A percentile compares a stretch with the other conserved stretches of the same genome.
Conservation (phyloP, 2,797 vertebrate genomes). For the Sciaenops ocellatus region DNA sequence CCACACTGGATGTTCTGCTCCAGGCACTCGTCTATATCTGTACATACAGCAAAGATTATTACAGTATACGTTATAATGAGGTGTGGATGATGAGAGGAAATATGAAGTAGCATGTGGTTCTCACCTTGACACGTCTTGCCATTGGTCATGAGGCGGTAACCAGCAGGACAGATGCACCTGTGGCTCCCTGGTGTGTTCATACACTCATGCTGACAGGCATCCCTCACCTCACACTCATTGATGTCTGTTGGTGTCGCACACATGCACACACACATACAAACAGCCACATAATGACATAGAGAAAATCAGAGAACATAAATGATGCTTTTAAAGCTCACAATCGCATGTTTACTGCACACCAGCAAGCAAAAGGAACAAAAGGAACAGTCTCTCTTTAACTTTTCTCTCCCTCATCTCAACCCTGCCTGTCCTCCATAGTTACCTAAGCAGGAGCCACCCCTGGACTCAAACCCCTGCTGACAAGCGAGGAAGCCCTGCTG, state of each 20-base stretch:
- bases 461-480: slow-evolving; percentile 91
- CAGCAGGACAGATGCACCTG: slow-evolving; percentile 91
- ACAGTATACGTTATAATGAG: too few species aligned
- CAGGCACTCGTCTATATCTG: slow-evolving; percentile 95
- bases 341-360: slow-evolving; percentile 1
- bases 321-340: neutral
- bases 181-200: slow-evolving; percentile 94
- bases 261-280: slow-evolving; percentile 30
- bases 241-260: slow-evolving; percentile 86
- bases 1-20: slow-evolving; percentile 94
- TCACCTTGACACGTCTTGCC: slow-evolving; percentile 97
- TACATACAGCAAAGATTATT: slow-evolving; percentile 7
- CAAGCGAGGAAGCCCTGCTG: slow-evolving; percentile 76
- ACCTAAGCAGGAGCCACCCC: slow-evolving; percentile 91
- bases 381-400: neutral
- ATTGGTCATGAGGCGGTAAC: slow-evolving; percentile 93
- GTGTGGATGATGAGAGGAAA: neutral
- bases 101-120: neutral
- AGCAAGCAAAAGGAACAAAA: neutral
- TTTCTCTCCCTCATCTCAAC: slow-evolving; percentile 45
- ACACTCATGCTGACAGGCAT: slow-evolving; percentile 95
- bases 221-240: slow-evolving; percentile 94
- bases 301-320: neutral
- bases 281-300: slow-evolving; percentile 2
- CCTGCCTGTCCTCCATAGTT: slow-evolving; percentile 87